Percentiles rank a stretch among this genome's conserved stretches.
Evolutionary conservation across 2,888 invertebrate species (phyloP).

Genomic region (Diogma glabrata): DNA sequence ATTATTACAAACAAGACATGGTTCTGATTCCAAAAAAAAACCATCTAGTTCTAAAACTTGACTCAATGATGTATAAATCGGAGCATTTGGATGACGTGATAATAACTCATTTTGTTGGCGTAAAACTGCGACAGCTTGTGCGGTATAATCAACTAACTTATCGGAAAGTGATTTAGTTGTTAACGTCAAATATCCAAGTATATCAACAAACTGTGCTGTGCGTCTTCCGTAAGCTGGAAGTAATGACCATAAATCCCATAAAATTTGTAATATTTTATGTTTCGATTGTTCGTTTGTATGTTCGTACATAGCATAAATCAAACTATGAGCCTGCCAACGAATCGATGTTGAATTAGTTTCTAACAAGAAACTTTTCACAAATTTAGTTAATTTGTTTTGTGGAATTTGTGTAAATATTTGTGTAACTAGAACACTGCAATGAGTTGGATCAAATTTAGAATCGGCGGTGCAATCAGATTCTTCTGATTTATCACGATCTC

Average conservation of each 20-base stretch:
- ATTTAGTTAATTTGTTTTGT: constrained; percentile 42
- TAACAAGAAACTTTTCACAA: constrained; percentile 80
- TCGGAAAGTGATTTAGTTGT: constrained; percentile 62
- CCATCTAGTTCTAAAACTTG: constrained; percentile 94
- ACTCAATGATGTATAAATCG: constrained; percentile 80
- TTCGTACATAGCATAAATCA: constrained; percentile 72
- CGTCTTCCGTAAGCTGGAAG: constrained; percentile 84
- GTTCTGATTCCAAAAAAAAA: constrained; percentile 92
- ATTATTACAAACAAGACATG: constrained; percentile 95
- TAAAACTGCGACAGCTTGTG: constrained; percentile 74
- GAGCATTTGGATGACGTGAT: constrained; percentile 87
- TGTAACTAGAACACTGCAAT: constrained; percentile 54
- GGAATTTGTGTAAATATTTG: constrained; percentile 54
- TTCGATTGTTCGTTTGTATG: constrained; percentile 70
- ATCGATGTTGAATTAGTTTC: constrained; percentile 88
- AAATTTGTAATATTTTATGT: constrained; percentile 62
- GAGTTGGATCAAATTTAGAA: constrained; percentile 52
- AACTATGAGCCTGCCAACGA: constrained; percentile 90
- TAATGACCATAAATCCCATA: constrained; percentile 88
- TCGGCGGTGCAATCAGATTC: constrained; percentile 47
- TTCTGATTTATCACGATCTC: constrained; percentile 54
- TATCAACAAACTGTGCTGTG: constrained; percentile 93
- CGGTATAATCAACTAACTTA: constrained; percentile 62
- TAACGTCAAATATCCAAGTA: constrained; percentile 88
- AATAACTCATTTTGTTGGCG: constrained; percentile 81